Evolutionary conservation across 2,113 vertebrate genomes (phyloP), one percentile per base, ranked within the genome.

Genomic region (Recurvirostra avosetta): DNA sequence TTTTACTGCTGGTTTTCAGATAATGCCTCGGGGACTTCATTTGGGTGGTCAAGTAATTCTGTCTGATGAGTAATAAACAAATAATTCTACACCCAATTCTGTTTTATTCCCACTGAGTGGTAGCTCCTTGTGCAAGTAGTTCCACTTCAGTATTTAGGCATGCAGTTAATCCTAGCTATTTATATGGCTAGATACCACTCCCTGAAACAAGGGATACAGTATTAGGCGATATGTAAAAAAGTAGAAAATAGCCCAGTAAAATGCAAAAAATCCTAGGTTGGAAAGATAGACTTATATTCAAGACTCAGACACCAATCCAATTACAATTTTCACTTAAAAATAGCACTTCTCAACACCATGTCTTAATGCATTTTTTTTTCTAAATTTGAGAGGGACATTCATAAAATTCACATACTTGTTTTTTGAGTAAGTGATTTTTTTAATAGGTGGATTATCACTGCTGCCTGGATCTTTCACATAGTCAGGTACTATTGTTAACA

Each of bases 41-140:
- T 90, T 94, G 95, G 95, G 96, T 95, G 96, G 96, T 96, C 93
- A 97, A 96, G 53, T 95, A 93, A 83, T 76, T 94, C 50, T 93
- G 77, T 40, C 58, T 95, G 90, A 92, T 94, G 92, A 96, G 88
- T 94, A 97, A 96, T 76, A 96, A 96, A 91, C 73, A 94, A 97
- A 96, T 90, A 95, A 95, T 92, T 95, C 88, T 96, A 96, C 85
- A 94, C 92, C 78, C 85, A 90, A 85, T 89, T 95, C 83, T 94
- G 40, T 58, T 93, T 95, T 76, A 87, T 90, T 97, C 94, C 49
- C 77, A 94, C 40, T 86, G 86, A 95, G 62, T 29, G 1, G 83
- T 92, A 93, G 84, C 49, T 95, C 63, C 74, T 95, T 90, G 79
- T 92, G 90, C 59, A 92, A 96, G 88, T 43, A 90, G 75, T 40